Conservation (phyloP, 2,888 invertebrate genomes). For the Sarcophaga caerulescens region DNA sequence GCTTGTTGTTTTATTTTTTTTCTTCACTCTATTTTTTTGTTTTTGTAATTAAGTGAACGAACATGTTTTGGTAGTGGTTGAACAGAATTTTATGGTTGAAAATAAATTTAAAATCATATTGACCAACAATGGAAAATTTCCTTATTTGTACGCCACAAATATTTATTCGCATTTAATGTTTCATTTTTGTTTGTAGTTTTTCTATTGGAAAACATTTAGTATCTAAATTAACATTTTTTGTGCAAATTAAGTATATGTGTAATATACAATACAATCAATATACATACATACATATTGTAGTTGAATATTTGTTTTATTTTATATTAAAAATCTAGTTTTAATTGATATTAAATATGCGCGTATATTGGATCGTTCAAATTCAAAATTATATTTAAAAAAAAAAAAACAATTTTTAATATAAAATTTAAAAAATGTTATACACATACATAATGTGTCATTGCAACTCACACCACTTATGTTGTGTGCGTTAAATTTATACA, state of each 20-base stretch:
- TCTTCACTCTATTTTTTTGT: conserved; percentile 42
- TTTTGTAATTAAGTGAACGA: conserved; percentile 69
- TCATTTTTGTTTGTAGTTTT: neutral
- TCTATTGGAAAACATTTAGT: neutral
- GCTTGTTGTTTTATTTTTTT: conserved; percentile 62
- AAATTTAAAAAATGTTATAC: too few species aligned
- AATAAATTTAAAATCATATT: conserved; percentile 47
- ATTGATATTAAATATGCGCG: too few species aligned
- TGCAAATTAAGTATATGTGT: neutral
- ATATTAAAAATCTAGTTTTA: too few species aligned
- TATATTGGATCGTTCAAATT: too few species aligned
- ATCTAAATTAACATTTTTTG: neutral
- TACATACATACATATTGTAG: too few species aligned
- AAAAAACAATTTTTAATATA: too few species aligned
- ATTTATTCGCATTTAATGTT: conserved; percentile 27
- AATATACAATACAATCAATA: too few species aligned
- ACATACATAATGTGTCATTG: too few species aligned
- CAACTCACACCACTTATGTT: too few species aligned
- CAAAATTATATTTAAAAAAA: too few species aligned
- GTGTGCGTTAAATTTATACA: too few species aligned
- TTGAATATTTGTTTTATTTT: too few species aligned
- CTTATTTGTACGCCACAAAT: conserved; percentile 14
- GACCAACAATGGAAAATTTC: conserved; percentile 14
- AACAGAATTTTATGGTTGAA: conserved; percentile 49
- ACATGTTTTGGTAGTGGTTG: conserved; percentile 67